A percentile compares a stretch with the other conserved stretches of the same genome.
Evolutionary conservation across 1,140 invertebrate genomes (phyloP).

Genomic region (Drosophila lacertosa): DNA sequence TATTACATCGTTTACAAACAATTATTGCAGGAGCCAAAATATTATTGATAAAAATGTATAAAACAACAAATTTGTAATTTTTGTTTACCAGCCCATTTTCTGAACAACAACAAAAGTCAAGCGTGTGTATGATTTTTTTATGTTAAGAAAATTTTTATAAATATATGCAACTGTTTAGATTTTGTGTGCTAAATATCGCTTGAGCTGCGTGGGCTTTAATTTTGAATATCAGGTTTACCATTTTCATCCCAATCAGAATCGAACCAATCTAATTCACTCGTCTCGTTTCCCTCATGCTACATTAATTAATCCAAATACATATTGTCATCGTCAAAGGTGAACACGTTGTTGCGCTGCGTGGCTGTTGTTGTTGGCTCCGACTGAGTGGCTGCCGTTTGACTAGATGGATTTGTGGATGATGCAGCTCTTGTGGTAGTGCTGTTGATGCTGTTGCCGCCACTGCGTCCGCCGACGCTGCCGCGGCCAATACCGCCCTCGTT

Average conservation of each 20-base stretch:
- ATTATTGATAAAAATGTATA: not conserved
- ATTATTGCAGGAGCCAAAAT: conserved; percentile 19
- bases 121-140: conserved; percentile 20
- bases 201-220: conserved; percentile 24
- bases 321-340: conserved; percentile 80
- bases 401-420: conserved; percentile 25
- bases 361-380: conserved; percentile 30
- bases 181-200: conserved; percentile 20
- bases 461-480: conserved; percentile 4
- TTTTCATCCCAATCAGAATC: not conserved
- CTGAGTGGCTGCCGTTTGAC: conserved; percentile 32
- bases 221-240: conserved; percentile 43
- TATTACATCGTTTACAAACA: conserved; percentile 25
- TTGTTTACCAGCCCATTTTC: conserved; percentile 27
- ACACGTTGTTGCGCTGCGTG: conserved; percentile 62
- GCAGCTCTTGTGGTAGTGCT: conserved; percentile 7
- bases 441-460: conserved; percentile 20
- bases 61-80: conserved; percentile 24
- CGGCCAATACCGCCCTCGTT: conserved; percentile 5
- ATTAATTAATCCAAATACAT: conserved; percentile 74
- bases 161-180: conserved; percentile 42
- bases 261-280: not conserved
- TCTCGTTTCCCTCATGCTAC: not conserved
- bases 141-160: conserved; percentile 20
- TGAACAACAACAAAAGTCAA: conserved; percentile 35